Conservation (phyloP, 35 echinoderm and acorn worm species). For the Lytechinus variegatus region DNA sequence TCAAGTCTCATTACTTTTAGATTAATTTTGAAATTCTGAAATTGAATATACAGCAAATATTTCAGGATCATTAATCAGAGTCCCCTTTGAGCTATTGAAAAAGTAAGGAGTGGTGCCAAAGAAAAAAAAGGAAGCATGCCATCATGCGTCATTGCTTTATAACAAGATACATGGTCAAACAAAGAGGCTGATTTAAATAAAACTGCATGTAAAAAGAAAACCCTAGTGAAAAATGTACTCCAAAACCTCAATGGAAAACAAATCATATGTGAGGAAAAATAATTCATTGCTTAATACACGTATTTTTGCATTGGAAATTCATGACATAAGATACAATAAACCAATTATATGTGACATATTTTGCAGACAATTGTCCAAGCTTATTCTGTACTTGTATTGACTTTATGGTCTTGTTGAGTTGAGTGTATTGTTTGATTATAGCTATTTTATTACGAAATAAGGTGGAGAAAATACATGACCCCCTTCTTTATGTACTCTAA, state of each 20-base stretch:
- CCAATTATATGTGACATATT: neutral
- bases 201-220: no score
- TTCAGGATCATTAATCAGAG: neutral
- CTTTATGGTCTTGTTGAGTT: neutral
- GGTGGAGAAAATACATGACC: neutral
- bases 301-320: neutral
- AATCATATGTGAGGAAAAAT: neutral
- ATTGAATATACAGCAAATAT: no score
- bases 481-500: neutral
- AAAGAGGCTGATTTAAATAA: no score
- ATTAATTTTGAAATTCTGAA: neutral
- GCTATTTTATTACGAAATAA: neutral
- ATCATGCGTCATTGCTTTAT: neutral
- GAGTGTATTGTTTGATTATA: neutral
- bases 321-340: neutral
- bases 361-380: no score
- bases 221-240: no score
- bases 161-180: no score
- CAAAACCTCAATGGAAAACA: no score
- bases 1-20: neutral
- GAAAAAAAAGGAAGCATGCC: neutral
- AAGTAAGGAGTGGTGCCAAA: neutral
- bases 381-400: neutral
- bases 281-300: neutral
- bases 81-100: neutral